Conservation (phyloP, 2,888 invertebrate genomes). For the Acanthopleura granulata region DNA sequence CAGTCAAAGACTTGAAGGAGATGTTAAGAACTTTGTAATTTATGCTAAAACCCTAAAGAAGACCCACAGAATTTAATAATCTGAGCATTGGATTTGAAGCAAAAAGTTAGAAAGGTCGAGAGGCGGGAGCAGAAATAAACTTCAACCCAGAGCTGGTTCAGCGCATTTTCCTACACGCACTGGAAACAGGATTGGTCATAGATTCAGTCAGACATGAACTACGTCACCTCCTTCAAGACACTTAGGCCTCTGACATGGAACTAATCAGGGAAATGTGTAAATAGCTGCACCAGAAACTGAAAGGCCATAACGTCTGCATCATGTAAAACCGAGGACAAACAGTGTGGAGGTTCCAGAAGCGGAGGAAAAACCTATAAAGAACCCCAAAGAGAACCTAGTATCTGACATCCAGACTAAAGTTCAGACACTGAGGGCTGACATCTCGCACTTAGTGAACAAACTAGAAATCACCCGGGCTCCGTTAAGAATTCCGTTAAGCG, state of each 20-base stretch:
- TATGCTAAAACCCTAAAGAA: conserved; percentile 21
- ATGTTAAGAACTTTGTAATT: conserved; percentile 21
- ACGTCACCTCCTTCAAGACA: conserved; percentile 17
- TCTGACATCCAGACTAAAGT: neutral
- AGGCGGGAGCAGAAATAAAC: conserved; percentile 17
- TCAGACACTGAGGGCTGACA: neutral
- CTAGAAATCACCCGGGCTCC: neutral
- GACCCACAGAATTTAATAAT: conserved; percentile 21
- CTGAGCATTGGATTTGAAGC: conserved; percentile 21
- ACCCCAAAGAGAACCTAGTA: neutral
- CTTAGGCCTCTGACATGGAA: conserved; percentile 14
- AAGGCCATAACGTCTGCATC: neutral
- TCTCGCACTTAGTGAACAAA: neutral
- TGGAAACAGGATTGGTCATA: conserved; percentile 18
- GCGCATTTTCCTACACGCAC: conserved; percentile 16
- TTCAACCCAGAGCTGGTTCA: conserved; percentile 21
- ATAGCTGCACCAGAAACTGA: conserved; percentile 21
- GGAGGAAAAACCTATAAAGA: neutral
- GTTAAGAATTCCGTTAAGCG: too few species aligned
- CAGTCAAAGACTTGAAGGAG: neutral
- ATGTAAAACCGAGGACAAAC: neutral
- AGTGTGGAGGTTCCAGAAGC: neutral
- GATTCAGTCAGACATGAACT: conserved; percentile 20
- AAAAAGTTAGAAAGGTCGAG: conserved; percentile 19
- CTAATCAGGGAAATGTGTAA: conserved; percentile 14